Evolutionary conservation across 2,888 invertebrate species (phyloP).

Genomic region (Latrodectus hesperus): DNA sequence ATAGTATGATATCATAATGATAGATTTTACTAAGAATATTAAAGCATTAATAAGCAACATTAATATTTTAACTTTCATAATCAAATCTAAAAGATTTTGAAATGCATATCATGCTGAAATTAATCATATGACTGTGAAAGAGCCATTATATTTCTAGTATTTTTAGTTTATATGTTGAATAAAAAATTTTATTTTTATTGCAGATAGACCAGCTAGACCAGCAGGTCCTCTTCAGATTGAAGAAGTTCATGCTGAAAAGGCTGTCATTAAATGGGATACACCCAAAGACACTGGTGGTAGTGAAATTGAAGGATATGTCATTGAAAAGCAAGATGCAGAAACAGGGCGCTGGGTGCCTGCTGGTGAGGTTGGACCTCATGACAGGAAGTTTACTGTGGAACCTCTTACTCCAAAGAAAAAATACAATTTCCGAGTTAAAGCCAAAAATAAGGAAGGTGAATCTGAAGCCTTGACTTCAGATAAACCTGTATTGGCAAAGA

Average conservation of each 20-base stretch:
- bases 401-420: slow-evolving; percentile 95
- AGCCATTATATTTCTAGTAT: too few species aligned
- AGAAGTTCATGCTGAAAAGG: slow-evolving; percentile 91
- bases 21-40: too few species aligned
- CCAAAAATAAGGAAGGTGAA: slow-evolving; percentile 97
- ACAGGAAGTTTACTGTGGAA: slow-evolving; percentile 87
- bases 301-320: slow-evolving; percentile 90
- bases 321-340: slow-evolving; percentile 97
- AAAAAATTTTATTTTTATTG: not conserved
- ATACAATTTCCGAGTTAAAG: slow-evolving; percentile 97
- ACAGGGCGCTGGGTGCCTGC: slow-evolving; percentile 97
- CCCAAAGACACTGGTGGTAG: slow-evolving; percentile 92
- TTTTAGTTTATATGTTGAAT: too few species aligned
- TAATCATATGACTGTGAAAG: too few species aligned
- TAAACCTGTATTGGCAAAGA: slow-evolving; percentile 91
- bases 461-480: slow-evolving; percentile 95
- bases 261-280: slow-evolving; percentile 92
- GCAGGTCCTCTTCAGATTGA: slow-evolving; percentile 79
- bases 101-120: too few species aligned
- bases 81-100: too few species aligned
- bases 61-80: too few species aligned
- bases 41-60: too few species aligned
- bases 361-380: slow-evolving; percentile 88
- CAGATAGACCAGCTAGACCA: slow-evolving; percentile 74
- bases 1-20: too few species aligned